Conservation (phyloP, 2,113 vertebrate species). For the Pelmatolapia mariae region DNA sequence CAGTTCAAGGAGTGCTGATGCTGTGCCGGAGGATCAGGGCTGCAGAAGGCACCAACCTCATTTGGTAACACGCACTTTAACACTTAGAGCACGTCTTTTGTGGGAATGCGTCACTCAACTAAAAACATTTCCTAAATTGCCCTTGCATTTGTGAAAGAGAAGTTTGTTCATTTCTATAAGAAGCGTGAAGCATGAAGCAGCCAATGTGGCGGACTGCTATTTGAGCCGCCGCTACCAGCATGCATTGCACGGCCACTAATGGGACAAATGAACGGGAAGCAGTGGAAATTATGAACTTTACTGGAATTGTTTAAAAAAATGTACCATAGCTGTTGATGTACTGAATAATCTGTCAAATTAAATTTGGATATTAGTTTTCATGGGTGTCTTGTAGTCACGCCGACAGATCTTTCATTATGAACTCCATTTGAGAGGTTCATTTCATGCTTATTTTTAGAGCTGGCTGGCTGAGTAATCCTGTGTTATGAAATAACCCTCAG, state of each 20-base stretch:
- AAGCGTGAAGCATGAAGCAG: neutral
- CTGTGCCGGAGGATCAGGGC: neutral
- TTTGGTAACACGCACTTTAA: neutral
- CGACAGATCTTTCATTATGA: slow-evolving; percentile 53
- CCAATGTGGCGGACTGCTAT: neutral
- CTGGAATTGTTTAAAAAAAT: slow-evolving; percentile 14
- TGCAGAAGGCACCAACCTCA: neutral
- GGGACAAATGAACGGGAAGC: neutral
- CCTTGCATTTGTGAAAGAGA: neutral
- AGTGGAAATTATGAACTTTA: slow-evolving; percentile 7
- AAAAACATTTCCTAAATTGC: neutral
- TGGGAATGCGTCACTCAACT: neutral
- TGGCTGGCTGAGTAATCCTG: slow-evolving; percentile 58
- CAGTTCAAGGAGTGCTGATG: slow-evolving; percentile 24
- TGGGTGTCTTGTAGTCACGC: slow-evolving; percentile 50
- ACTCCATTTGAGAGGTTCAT: slow-evolving; percentile 58
- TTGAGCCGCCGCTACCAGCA: neutral
- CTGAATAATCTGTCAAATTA: slow-evolving; percentile 51
- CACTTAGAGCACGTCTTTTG: neutral
- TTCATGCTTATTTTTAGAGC: slow-evolving; percentile 67
- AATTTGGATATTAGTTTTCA: slow-evolving; percentile 60
- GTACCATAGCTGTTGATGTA: slow-evolving; percentile 23
- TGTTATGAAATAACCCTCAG: slow-evolving; percentile 60
- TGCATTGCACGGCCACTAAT: neutral
- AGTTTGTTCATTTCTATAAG: neutral